These are phyloP conservation scores for Notarius quadriscutis DNA, from an alignment of 2,113 vertebrate species.

Conservation along the genomic window DNA sequence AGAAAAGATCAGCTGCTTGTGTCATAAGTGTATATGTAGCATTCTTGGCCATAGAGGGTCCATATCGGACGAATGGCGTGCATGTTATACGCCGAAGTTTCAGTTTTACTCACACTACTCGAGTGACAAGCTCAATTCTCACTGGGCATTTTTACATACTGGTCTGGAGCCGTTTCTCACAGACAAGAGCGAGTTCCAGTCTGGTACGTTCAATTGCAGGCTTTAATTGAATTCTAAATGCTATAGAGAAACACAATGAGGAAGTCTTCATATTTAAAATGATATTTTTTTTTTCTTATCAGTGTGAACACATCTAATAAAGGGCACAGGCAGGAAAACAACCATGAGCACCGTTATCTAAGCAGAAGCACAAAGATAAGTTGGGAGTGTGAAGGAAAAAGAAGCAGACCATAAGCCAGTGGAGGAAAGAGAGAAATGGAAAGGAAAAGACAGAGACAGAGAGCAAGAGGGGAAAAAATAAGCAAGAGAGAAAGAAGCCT, in stretches of 20 bases:
- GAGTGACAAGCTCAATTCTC: not conserved
- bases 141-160: not conserved
- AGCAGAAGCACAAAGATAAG: slow-evolving; percentile 12
- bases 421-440: slow-evolving; percentile 11
- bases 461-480: not conserved
- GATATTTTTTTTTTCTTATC: not conserved
- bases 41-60: not conserved
- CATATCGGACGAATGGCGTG: not conserved
- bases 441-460: slow-evolving; percentile 10
- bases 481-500: slow-evolving; percentile 35
- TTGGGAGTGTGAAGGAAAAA: not conserved
- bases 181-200: not conserved
- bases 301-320: slow-evolving; percentile 15
- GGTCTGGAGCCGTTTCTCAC: not conserved
- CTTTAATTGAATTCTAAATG: not conserved
- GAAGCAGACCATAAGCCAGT: slow-evolving; percentile 2
- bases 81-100: not conserved
- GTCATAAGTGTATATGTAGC: not conserved
- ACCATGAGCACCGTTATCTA: slow-evolving; percentile 31
- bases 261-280: not conserved
- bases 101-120: not conserved
- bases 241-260: not conserved
- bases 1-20: not conserved
- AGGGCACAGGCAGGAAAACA: slow-evolving; percentile 4
- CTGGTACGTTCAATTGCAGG: not conserved